Evolutionary conservation across 2,797 vertebrate genomes (phyloP), one percentile per base, ranked within the genome.

Genomic region (Psittacula derbiana): DNA sequence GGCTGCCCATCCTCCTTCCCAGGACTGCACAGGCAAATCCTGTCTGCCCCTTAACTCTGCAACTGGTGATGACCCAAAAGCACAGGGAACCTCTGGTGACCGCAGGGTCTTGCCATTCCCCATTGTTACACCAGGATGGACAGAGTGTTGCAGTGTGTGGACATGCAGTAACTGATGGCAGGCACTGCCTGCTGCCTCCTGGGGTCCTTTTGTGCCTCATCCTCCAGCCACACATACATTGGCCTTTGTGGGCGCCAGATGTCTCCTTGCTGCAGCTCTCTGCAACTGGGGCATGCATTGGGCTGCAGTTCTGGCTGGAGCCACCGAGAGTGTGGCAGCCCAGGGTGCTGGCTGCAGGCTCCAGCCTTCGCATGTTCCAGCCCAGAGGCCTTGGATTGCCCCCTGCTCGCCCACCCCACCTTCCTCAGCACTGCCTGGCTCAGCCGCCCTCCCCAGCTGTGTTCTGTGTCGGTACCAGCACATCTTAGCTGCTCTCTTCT

Each of bases 381-480:
- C n/a, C 38, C 46, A 9, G 8, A 23, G 55, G 53, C 38, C n/a
- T 44, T 38, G 23, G 19, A 4, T 28, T 28, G 16, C 11, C 28
- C 38, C 7, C n/a, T 52, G n/a, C 52, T 67, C 0, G 0, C 28
- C 30, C 44, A 43, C 8, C 11, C 16, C 49, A 38, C 49, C 58
- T 58, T 65, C 58, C 28, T 24, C 38, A 27, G 61, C 14, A 7
- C 46, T 24, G 16, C 47, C 47, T 24, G 0, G 8, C 53, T 40
- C 1, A 0, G 28, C 38, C 24, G 2, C n/a, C 24, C 44, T 28
- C 60, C 23, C 28, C 27, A 11, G 18, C 49, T 28, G 36, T 18
- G n/a, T 44, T 24, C 31, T 33, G 53, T 20, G 6, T 10, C 0
- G 0, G 40, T 18, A 13, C 25, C 0, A 3, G 41, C 0, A 3